Evolutionary conservation across 2,113 vertebrate species (phyloP).

Genomic region (Anolis sagrei): DNA sequence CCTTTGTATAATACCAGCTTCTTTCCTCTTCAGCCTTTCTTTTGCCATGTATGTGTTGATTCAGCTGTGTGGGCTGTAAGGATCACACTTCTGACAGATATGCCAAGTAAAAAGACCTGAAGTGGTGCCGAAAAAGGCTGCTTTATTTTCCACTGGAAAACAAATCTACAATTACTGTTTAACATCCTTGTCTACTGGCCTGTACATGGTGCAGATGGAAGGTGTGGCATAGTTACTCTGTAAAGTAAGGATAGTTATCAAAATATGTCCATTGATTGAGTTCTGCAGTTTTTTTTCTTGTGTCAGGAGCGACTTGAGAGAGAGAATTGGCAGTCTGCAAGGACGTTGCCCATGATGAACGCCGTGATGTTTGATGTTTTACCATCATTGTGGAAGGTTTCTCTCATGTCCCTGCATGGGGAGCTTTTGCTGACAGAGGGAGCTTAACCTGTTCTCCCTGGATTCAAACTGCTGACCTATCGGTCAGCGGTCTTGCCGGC

Average conservation of each 20-base stretch:
- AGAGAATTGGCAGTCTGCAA: too few relatives aligned
- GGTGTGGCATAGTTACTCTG: constrained; percentile 7
- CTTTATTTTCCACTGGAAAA: constrained; percentile 56
- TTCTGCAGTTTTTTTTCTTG: too few relatives aligned
- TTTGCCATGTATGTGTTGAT: constrained; percentile 56
- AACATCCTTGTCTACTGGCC: constrained; percentile 57
- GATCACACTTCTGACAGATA: constrained; percentile 49
- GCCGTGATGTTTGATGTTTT: too few relatives aligned
- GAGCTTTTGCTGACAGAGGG: too few relatives aligned
- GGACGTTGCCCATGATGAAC: too few relatives aligned
- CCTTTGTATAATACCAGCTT: constrained; percentile 30
- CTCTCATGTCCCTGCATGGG: too few relatives aligned
- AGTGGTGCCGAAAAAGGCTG: constrained; percentile 44
- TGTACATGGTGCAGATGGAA: constrained; percentile 32
- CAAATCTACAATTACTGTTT: constrained; percentile 61
- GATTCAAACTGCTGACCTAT: too few relatives aligned
- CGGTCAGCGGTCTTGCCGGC: too few relatives aligned
- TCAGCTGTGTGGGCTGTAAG: constrained; percentile 52
- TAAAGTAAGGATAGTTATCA: constrained; percentile 36
- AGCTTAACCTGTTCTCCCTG: too few relatives aligned
- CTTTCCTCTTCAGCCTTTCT: constrained; percentile 1
- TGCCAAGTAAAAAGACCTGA: constrained; percentile 56
- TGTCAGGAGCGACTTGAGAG: too few relatives aligned
- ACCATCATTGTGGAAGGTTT: too few relatives aligned
- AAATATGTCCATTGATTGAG: constrained; percentile 50